phyloP scores from a whole-genome alignment of 1,140 invertebrate species.

The Metopolophium dirhodum region DNA sequence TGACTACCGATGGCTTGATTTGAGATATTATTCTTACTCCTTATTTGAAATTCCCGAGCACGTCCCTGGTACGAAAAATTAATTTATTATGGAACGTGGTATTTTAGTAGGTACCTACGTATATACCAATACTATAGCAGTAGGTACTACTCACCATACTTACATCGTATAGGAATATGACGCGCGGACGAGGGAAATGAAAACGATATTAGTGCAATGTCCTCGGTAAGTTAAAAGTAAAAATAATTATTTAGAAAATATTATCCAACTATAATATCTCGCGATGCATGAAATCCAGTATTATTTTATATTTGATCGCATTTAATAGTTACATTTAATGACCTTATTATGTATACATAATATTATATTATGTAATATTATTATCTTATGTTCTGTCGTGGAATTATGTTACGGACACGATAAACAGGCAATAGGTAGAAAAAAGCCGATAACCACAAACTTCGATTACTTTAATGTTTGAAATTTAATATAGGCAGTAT shows the following conservation, averaged over 20 bases:
- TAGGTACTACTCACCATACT: neutral
- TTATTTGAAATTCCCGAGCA: neutral
- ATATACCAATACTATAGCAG: neutral
- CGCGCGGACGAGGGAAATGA: neutral
- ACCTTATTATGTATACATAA: neutral
- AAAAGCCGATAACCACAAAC: neutral
- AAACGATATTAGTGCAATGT: neutral
- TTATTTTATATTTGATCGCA: neutral
- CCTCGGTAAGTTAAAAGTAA: neutral
- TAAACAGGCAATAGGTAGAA: neutral
- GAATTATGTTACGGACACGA: neutral
- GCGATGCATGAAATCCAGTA: neutral
- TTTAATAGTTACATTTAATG: neutral
- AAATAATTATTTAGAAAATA: neutral
- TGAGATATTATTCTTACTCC: neutral
- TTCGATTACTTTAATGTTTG: neutral
- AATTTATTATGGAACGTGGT: constrained; percentile 9
- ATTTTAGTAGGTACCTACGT: neutral
- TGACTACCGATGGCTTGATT: neutral
- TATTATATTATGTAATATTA: too few species aligned
- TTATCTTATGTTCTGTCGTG: neutral
- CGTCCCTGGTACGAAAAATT: neutral
- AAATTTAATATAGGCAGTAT: neutral
- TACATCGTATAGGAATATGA: neutral
- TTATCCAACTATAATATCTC: neutral